Conservation (phyloP, 2,888 invertebrate species). For the Pseudanteris insignis region DNA sequence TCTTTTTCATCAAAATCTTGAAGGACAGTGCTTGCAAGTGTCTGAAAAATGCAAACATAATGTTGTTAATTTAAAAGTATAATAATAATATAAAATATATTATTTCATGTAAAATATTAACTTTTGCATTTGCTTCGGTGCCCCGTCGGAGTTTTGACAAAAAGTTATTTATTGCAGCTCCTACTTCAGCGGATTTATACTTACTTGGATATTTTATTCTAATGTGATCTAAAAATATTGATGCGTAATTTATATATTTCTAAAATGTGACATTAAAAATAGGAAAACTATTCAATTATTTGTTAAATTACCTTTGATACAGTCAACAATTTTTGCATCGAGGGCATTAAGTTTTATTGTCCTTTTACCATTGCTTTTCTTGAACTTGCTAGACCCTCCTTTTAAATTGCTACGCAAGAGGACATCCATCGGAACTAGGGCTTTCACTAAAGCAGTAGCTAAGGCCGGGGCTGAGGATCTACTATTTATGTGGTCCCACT, state of each 20-base stretch:
- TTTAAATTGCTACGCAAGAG: slow-evolving; percentile 14
- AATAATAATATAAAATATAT: too few species aligned
- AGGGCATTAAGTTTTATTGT: not conserved
- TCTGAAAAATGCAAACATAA: too few species aligned
- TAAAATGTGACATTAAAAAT: too few species aligned
- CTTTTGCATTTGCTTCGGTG: slow-evolving; percentile 9
- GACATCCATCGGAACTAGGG: slow-evolving; percentile 8
- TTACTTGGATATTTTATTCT: not conserved
- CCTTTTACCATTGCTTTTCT: not conserved
- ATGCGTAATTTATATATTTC: too few species aligned
- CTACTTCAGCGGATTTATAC: slow-evolving; percentile 11
- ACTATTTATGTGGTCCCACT: slow-evolving; percentile 8
- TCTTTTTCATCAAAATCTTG: too few species aligned
- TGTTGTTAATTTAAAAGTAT: too few species aligned
- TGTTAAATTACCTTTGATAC: slow-evolving; percentile 8
- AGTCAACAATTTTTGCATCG: slow-evolving; percentile 5
- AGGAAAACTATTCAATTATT: too few species aligned
- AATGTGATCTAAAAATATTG: slow-evolving; percentile 14
- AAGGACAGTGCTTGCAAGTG: too few species aligned
- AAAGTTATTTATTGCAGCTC: slow-evolving; percentile 18
- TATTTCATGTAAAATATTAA: too few species aligned
- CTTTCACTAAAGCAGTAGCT: slow-evolving; percentile 11
- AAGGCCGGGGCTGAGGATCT: slow-evolving; percentile 4
- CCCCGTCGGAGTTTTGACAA: slow-evolving; percentile 16
- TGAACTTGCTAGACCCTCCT: slow-evolving; percentile 12